These are phyloP conservation scores for Baryphthengus martii DNA, from an alignment of 2,113 vertebrate genomes.

Conservation along the genomic window DNA sequence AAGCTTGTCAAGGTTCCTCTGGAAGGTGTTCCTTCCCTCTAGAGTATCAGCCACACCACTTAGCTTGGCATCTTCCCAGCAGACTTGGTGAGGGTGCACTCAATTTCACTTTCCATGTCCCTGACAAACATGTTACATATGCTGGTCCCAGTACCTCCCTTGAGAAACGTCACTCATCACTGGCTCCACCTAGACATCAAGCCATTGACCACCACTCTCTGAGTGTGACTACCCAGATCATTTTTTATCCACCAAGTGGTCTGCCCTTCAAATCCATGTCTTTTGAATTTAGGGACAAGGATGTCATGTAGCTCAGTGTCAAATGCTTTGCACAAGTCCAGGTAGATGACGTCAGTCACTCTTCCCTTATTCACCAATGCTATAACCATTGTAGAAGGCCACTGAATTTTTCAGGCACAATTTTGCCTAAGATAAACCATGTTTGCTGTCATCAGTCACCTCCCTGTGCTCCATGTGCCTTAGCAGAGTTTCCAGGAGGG, in stretches of 20 bases:
- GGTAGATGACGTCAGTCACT: not conserved
- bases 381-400: not conserved
- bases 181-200: not conserved
- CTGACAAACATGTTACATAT: not conserved
- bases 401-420: not conserved
- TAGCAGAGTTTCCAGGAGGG: not conserved
- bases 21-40: too few relatives aligned
- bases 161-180: not conserved
- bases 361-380: not conserved
- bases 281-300: too few relatives aligned
- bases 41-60: not conserved
- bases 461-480: not conserved
- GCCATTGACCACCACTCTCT: not conserved
- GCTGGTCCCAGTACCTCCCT: rapidly evolving
- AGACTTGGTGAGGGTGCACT: not conserved
- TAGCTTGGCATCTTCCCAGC: too few relatives aligned
- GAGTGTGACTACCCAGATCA: not conserved
- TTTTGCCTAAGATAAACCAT: not conserved
- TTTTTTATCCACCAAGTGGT: not conserved
- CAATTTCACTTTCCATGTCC: not conserved
- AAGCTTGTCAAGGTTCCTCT: too few relatives aligned
- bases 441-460: not conserved
- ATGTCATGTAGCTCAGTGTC: not conserved
- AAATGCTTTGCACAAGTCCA: not conserved
- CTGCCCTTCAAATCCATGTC: not conserved